Base-by-base conservation (phyloP, 2,113 vertebrate genomes). In the Corythornis madagascariensis region DNA sequence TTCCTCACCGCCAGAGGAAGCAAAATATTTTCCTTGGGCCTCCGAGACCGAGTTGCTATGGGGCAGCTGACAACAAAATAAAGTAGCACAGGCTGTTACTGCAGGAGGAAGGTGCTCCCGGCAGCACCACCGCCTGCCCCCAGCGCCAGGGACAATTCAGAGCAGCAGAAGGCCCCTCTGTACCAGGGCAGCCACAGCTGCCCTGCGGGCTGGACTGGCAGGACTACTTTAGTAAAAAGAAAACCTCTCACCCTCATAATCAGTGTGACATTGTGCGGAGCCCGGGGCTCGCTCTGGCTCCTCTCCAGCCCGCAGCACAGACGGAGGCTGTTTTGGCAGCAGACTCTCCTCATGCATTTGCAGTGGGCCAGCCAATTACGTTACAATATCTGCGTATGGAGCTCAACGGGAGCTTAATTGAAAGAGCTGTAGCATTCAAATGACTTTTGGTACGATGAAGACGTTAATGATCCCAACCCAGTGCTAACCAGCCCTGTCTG, bases 1-100 rank as follows among this genome's bases (percentile, higher is more conserved):
- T 97, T 97, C 97, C 97, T 95, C 96, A 94, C 83, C 78, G 84
- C 79, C 47, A 83, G 83, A 96, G 96, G 89, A 98, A 97, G 93
- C 67, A 94, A 92, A 97, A 95, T 94, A 95, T 97, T 97, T 97
- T 94, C 92, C 85, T 40, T 83, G 86, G 89, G 94, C 81, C 91
- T 66, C 71, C 5, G 20, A 93, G 91, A 67, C 8, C 10, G 40
- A 90, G 84, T 80, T 77, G 78, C 82, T 83, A 70, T 9, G 71
- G 60, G 55, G 28, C n/a, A 26, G 55, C 17, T 84, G 63, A 89
- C 94, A 85, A 87, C 75, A 77, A 79, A 79, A 69, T 33, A 14
- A 57, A 60, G 81, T 18, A 26, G 38, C 8, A 50, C 10, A 50
- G 86, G 67, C 83, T 82, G 86, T 88, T n/a, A 71, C 88, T 15